Conservation (phyloP, 2,888 invertebrate genomes). For the Drosophila buzzatii region DNA sequence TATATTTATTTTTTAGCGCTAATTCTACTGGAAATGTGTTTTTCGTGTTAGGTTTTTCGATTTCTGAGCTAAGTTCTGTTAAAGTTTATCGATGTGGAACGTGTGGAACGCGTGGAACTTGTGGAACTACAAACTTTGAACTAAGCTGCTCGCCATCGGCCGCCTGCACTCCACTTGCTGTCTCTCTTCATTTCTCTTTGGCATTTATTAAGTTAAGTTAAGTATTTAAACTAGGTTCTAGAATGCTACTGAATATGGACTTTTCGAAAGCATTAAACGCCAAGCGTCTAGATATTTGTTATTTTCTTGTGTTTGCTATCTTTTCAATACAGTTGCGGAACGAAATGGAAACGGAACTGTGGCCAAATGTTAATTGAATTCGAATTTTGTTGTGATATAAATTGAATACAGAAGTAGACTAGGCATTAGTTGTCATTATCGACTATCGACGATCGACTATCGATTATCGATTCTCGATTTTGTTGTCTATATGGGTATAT, state of each 20-base stretch:
- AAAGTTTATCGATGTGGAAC: not conserved
- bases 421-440: conserved; percentile 20
- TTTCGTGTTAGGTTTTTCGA: conserved; percentile 34
- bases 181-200: conserved; percentile 48
- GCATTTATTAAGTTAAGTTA: conserved; percentile 63
- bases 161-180: conserved; percentile 14
- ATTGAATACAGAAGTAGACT: conserved; percentile 34
- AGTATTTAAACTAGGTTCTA: conserved; percentile 59
- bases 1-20: conserved; percentile 33
- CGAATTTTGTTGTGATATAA: conserved; percentile 21
- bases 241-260: conserved; percentile 72
- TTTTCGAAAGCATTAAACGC: conserved; percentile 48
- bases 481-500: conserved; percentile 41
- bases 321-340: conserved; percentile 1
- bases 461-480: not conserved
- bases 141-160: conserved; percentile 20
- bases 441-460: not conserved
- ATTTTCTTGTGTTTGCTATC: not conserved
- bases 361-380: conserved; percentile 10
- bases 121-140: conserved; percentile 16
- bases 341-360: conserved; percentile 30
- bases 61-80: conserved; percentile 17
- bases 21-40: conserved; percentile 62
- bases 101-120: conserved; percentile 9
- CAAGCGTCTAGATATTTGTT: conserved; percentile 16